Evolutionary conservation across 2,797 vertebrate genomes (phyloP), one percentile per base, ranked within the genome.

Genomic region (Galagoides demidoff): DNA sequence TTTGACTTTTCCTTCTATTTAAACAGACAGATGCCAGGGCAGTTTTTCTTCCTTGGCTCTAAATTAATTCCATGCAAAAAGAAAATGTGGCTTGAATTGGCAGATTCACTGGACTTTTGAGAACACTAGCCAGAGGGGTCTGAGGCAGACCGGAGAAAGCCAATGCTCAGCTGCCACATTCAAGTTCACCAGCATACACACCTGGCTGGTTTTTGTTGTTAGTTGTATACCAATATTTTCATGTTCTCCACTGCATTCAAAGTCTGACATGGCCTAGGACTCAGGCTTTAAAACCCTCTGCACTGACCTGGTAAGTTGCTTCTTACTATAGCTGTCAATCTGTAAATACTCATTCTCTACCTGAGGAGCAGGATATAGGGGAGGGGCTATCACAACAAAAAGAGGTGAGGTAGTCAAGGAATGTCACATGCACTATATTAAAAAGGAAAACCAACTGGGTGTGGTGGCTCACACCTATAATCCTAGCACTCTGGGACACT

Each of bases 51-150:
- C 92, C 55, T 92, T 87, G 61, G 73, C 92, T 92, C 77, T 95
- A 98, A 98, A 96, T 97, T 88, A 97, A 95, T 93, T 95, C 95
- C 97, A 97, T 93, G 59, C 95, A 97, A 93, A n/a, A 68, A 95
- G 87, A 94, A 97, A 97, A 97, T 92, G 23, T 95, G 84, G 91
- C 70, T 88, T 96, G 70, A 97, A 95, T 11, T 89, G 92, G 34
- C 70, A 89, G 97, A 94, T 70, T 70, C 81, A 4, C 5, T 94
- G 94, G 91, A 93, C 94, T 92, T 79, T 79, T 17, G 19, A 95
- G 88, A 93, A 92, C 76, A 43, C 90, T 45, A 71, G 13, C 45
- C 68, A 68, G 25, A 68, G 25, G 55, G 76, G 89, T 92, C 90
- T 92, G 81, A 95, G 59, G 76, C 86, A 92, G 23, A 23, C 57